phyloP scores from a whole-genome alignment of 2,888 invertebrate genomes.

The Drosophila paracracens region DNA sequence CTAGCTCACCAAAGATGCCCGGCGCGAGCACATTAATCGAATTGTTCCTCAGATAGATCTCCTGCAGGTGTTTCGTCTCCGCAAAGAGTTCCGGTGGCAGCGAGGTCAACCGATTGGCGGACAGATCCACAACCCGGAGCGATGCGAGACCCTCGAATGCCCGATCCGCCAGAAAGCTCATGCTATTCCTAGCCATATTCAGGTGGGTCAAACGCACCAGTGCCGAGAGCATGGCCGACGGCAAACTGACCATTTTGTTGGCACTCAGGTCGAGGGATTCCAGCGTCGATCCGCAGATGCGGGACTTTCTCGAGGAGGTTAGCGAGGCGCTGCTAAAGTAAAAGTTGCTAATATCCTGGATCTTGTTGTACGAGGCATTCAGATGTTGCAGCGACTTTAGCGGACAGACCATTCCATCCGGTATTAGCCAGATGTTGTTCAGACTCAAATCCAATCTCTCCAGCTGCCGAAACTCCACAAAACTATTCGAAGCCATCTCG shows the following conservation, averaged over 20 bases:
- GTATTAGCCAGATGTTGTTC: slow-evolving; percentile 95
- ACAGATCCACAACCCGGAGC: slow-evolving; percentile 93
- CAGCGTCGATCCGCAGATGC: slow-evolving; percentile 88
- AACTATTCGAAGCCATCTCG: slow-evolving; percentile 92
- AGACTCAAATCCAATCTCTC: slow-evolving; percentile 94
- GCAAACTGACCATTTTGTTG: slow-evolving; percentile 93
- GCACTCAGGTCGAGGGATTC: slow-evolving; percentile 92
- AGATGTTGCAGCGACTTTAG: slow-evolving; percentile 91
- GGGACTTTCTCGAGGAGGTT: slow-evolving; percentile 83
- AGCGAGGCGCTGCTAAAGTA: slow-evolving; percentile 91
- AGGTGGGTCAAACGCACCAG: slow-evolving; percentile 91
- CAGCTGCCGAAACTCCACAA: slow-evolving; percentile 91
- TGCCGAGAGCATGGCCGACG: slow-evolving; percentile 92
- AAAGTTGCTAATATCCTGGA: slow-evolving; percentile 94
- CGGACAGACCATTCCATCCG: slow-evolving; percentile 93
- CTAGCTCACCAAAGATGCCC: slow-evolving; percentile 92
- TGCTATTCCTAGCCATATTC: slow-evolving; percentile 94
- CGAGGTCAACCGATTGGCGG: slow-evolving; percentile 94
- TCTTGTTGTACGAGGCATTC: slow-evolving; percentile 94
- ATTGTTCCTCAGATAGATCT: slow-evolving; percentile 96
- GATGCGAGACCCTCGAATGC: slow-evolving; percentile 92
- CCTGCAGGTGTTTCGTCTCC: slow-evolving; percentile 92
- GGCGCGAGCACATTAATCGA: slow-evolving; percentile 94
- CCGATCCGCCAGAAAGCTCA: slow-evolving; percentile 93
- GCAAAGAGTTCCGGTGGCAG: slow-evolving; percentile 94